Percentiles rank a stretch among this genome's conserved stretches.
phyloP scores from a whole-genome alignment of 2,113 vertebrate genomes.

The Thalassarche chlororhynchos region DNA sequence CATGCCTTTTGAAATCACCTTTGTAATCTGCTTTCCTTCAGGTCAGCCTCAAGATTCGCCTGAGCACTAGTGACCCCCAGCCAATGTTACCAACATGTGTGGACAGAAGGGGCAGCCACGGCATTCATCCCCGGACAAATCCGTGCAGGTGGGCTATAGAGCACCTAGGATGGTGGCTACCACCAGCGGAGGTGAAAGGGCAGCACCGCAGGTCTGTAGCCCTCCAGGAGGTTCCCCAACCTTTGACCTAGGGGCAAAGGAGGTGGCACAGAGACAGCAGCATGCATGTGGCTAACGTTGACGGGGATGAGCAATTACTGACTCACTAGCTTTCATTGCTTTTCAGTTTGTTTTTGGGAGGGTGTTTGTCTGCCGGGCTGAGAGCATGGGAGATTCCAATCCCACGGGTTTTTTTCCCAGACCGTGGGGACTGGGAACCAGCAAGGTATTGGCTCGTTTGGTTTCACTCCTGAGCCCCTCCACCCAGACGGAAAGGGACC shows the following conservation, averaged over 20 bases:
- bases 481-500: neutral
- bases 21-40: neutral
- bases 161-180: accelerated
- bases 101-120: neutral
- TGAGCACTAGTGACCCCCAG: neutral
- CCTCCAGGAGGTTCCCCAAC: neutral
- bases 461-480: neutral
- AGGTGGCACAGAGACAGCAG: neutral
- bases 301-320: neutral
- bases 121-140: neutral
- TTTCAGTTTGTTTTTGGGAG: neutral
- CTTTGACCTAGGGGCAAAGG: neutral
- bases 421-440: neutral
- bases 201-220: accelerated
- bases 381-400: neutral
- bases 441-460: neutral
- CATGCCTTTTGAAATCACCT: neutral
- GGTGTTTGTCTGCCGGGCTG: neutral
- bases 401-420: too few species aligned
- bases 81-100: neutral
- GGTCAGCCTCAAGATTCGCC: neutral
- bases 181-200: neutral
- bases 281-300: neutral
- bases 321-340: neutral
- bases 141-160: neutral